A percentile compares a stretch with the other conserved stretches of the same genome.
Conservation (phyloP, 2,888 invertebrate genomes). For the Acronicta leporina region DNA sequence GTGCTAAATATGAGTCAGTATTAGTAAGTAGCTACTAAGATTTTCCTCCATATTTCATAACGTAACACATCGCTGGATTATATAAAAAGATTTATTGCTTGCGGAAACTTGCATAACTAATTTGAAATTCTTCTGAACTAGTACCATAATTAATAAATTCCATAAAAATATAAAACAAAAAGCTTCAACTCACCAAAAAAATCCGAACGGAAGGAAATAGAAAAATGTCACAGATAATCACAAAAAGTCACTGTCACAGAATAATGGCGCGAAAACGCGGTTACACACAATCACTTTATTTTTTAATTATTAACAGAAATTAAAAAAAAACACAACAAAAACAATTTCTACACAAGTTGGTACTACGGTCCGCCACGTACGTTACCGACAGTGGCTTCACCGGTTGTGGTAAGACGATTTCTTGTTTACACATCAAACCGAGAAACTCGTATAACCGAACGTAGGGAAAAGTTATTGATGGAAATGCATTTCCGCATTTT, state of each 20-base stretch:
- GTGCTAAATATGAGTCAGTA: constrained; percentile 49
- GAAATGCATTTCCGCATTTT: constrained; percentile 75
- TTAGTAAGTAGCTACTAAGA: constrained; percentile 37
- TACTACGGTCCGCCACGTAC: constrained; percentile 78
- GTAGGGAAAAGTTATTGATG: constrained; percentile 70
- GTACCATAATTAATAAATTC: neutral
- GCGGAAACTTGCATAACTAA: constrained; percentile 51
- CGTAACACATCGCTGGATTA: constrained; percentile 52
- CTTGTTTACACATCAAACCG: constrained; percentile 77
- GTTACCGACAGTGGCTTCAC: constrained; percentile 79
- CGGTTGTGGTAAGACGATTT: constrained; percentile 79
- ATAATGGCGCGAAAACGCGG: constrained; percentile 69
- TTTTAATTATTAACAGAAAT: constrained; percentile 42
- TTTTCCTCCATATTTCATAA: constrained; percentile 64
- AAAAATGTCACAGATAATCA: constrained; percentile 71
- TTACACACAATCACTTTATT: constrained; percentile 60
- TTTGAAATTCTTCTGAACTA: neutral
- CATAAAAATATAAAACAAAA: constrained; percentile 25
- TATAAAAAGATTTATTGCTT: constrained; percentile 57
- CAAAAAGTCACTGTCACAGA: constrained; percentile 73
- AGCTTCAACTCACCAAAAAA: constrained; percentile 63
- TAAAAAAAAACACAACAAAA: constrained; percentile 41
- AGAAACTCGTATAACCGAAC: constrained; percentile 71
- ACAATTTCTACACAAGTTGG: constrained; percentile 40
- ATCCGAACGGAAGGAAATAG: constrained; percentile 55